These are phyloP conservation scores for Phaonia tiefii DNA, from an alignment of 2,888 invertebrate species.

Conservation along the genomic window DNA sequence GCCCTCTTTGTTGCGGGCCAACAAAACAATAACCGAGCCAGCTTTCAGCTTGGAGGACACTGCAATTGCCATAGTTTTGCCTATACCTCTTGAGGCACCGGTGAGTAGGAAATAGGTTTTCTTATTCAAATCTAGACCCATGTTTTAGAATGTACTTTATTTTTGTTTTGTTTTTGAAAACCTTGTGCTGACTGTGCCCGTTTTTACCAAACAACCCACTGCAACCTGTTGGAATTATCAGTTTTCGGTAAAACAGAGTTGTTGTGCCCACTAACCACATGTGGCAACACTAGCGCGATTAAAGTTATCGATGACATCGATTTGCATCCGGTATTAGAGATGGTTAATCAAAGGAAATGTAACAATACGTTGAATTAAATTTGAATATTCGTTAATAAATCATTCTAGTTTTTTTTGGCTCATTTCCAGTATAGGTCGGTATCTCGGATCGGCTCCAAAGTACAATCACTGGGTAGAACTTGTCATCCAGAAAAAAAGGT, in stretches of 20 bases:
- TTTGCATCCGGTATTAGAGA: too few relatives aligned
- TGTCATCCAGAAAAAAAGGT: too few relatives aligned
- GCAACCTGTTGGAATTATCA: slow-evolving; percentile 46
- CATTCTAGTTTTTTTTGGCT: too few relatives aligned
- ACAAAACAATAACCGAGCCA: slow-evolving; percentile 87
- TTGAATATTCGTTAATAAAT: too few relatives aligned
- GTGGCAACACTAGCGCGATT: too few relatives aligned
- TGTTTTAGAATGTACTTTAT: slow-evolving; percentile 76
- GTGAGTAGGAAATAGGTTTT: slow-evolving; percentile 86
- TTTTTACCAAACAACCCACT: background rate
- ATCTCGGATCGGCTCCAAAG: too few relatives aligned
- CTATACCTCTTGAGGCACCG: slow-evolving; percentile 95
- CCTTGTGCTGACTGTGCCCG: background rate
- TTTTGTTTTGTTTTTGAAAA: background rate
- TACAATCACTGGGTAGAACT: too few relatives aligned
- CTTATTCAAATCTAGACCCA: slow-evolving; percentile 82
- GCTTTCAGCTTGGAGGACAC: slow-evolving; percentile 82
- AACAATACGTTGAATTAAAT: too few relatives aligned
- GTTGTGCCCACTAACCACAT: too few relatives aligned
- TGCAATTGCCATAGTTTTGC: slow-evolving; percentile 88
- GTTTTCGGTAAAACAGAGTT: background rate
- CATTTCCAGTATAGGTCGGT: too few relatives aligned
- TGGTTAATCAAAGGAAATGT: too few relatives aligned
- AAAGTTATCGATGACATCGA: too few relatives aligned
- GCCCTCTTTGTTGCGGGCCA: slow-evolving; percentile 87